Conservation (phyloP, 2,113 vertebrate species). For the Colius striatus region DNA sequence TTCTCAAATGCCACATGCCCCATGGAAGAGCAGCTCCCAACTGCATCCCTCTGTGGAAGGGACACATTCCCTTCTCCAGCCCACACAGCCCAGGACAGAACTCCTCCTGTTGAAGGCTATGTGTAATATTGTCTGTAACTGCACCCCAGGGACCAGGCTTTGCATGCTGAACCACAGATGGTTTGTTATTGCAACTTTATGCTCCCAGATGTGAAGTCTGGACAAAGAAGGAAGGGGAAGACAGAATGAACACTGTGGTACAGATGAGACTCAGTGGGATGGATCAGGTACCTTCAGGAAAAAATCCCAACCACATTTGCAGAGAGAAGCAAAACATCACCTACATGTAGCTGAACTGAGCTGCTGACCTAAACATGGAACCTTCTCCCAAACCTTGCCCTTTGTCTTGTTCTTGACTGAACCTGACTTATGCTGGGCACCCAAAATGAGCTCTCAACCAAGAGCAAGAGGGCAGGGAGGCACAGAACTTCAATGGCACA, state of each 20-base stretch:
- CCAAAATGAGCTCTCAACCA: too few species aligned
- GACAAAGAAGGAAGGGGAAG: neutral
- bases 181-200: neutral
- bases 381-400: neutral
- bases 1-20: too few species aligned
- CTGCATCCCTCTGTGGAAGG: too few species aligned
- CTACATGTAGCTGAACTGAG: neutral
- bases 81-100: too few species aligned
- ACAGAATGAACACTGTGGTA: rapidly evolving
- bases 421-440: neutral
- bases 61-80: too few species aligned
- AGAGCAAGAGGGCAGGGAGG: neutral
- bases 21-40: too few species aligned
- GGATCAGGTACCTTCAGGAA: neutral
- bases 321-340: too few species aligned
- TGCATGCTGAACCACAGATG: neutral
- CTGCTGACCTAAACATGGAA: neutral
- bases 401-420: neutral
- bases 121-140: too few species aligned
- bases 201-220: neutral
- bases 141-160: too few species aligned
- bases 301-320: too few species aligned
- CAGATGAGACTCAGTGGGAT: neutral
- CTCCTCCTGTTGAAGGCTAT: too few species aligned
- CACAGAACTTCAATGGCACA: neutral